Conservation (phyloP, 2,888 invertebrate genomes). For the Cryptophagus acutangulus region DNA sequence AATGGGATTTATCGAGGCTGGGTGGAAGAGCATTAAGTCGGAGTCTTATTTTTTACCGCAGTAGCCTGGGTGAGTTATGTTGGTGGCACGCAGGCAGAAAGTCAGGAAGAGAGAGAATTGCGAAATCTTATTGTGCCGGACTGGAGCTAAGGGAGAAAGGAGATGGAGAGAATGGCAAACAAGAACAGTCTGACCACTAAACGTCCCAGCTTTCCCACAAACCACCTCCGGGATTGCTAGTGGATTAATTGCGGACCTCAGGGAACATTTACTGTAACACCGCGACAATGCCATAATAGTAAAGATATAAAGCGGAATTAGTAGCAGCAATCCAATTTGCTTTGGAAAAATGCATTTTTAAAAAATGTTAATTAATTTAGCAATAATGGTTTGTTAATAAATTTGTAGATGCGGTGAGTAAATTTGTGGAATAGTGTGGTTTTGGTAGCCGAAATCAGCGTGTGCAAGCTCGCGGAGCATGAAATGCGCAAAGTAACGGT, state of each 20-base stretch:
- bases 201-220: constrained; percentile 38
- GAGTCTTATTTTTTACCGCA: no score
- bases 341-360: no score
- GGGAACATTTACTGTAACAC: constrained; percentile 42
- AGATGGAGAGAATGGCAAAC: constrained; percentile 29
- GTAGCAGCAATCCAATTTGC: no score
- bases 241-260: constrained; percentile 45
- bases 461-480: constrained; percentile 4
- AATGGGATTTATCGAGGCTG: no score
- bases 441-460: constrained; percentile 7
- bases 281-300: constrained; percentile 42
- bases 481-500: constrained; percentile 18
- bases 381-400: neutral
- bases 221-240: constrained; percentile 39
- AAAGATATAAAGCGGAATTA: constrained; percentile 42
- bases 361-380: no score
- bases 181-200: constrained; percentile 39
- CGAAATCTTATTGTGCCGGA: no score
- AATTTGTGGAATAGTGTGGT: constrained; percentile 6
- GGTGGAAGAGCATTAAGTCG: no score
- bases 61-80: no score
- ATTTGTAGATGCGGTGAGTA: no score
- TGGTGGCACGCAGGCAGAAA: no score
- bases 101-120: no score
- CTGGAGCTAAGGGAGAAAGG: no score